Conservation (phyloP, 2,888 invertebrate genomes). For the Molanna angustata region DNA sequence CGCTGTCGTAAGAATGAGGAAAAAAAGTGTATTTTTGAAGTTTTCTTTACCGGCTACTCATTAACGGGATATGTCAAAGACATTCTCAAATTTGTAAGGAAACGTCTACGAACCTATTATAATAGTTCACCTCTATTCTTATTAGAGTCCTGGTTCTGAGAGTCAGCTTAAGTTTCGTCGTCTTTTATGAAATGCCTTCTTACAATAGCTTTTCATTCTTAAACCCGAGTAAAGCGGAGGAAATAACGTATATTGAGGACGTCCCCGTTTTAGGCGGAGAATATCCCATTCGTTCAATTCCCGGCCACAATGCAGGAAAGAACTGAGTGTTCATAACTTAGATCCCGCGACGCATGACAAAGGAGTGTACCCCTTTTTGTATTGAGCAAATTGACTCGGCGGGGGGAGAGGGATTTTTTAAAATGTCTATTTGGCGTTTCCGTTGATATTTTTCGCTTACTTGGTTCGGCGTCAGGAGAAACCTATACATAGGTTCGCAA, state of each 20-base stretch:
- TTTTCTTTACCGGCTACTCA: slow-evolving; percentile 13
- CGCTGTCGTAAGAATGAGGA: too few species aligned
- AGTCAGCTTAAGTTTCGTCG: slow-evolving; percentile 13
- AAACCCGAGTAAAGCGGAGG: slow-evolving; percentile 21
- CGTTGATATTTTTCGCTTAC: not conserved
- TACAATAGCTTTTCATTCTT: slow-evolving; percentile 19
- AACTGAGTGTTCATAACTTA: too few species aligned
- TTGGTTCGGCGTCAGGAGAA: too few species aligned
- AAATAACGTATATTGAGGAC: slow-evolving; percentile 13
- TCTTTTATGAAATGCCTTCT: slow-evolving; percentile 3
- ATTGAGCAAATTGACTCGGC: too few species aligned
- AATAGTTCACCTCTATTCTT: slow-evolving; percentile 15
- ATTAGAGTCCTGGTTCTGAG: slow-evolving; percentile 6
- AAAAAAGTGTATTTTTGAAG: slow-evolving; percentile 4
- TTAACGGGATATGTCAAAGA: slow-evolving; percentile 20
- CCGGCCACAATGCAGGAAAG: not conserved
- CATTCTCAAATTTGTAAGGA: slow-evolving; percentile 21
- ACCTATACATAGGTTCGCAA: not conserved
- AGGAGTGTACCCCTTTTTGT: too few species aligned
- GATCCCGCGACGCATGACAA: too few species aligned
- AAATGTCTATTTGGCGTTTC: too few species aligned
- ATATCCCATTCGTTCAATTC: not conserved
- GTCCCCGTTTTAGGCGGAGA: not conserved
- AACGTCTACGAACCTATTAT: slow-evolving; percentile 12
- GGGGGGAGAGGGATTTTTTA: too few species aligned